Evolutionary conservation across 2,113 vertebrate genomes (phyloP), one percentile per base, ranked within the genome.

Genomic region (Nothocercus nigrocapillus): DNA sequence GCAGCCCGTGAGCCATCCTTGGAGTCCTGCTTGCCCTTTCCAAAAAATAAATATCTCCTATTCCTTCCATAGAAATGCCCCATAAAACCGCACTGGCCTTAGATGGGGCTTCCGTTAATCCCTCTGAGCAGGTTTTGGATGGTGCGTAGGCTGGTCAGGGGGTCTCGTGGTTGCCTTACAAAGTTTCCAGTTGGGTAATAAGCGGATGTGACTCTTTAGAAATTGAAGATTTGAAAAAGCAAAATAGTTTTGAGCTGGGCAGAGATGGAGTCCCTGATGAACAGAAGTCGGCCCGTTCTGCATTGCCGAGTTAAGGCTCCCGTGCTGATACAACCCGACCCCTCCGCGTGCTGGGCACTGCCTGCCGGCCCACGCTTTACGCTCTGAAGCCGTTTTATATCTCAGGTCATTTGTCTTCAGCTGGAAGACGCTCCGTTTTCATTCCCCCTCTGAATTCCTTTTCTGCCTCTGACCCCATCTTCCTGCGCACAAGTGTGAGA

Each of bases 311-410:
- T 72, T 58, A 56, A 19, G 64, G 53, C 64, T 91, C 59, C 30
- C 51, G 85, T 45, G 80, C 76, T 78, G 64, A 79, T 94, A 75
- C n/a, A 90, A 70, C 80, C 56, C 75, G 88, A 86, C 58, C 22
- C 32, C 73, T 78, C 47, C 42, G 30, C 80, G n/a, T 88, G 80
- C 80, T 90, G 93, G 91, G 82, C 73, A 40, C 56, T 24, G 75
- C 68, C 92, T 85, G 13, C 56, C 59, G 36, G 78, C 53, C 70
- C 44, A 15, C 9, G 24, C 85, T 85, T 58, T 81, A 70, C 94
- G 90, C 90, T 90, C 72, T 94, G 92, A 91, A 95, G 82, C 54
- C 66, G 82, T 97, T 92, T 94, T 87, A 75, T 92, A 88, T 32
- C 68, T 70, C 34, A 7, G 61, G 81, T 83, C 30, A 2, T 95